Conservation (phyloP, 1,140 invertebrate genomes). For the Harlomillsia oculata region DNA sequence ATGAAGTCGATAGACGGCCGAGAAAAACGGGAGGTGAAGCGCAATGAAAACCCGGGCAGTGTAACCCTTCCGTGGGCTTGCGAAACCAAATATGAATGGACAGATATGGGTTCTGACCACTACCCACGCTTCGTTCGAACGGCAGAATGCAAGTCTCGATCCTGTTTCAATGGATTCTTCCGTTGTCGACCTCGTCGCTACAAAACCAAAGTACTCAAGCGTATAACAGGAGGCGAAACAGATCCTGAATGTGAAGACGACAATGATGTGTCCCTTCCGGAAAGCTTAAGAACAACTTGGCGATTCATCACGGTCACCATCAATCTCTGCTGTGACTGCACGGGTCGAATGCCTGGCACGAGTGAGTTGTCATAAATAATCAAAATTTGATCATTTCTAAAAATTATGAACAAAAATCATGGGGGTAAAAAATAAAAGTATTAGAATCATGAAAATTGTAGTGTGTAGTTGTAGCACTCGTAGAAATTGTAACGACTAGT, state of each 20-base stretch:
- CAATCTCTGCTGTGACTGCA: slow-evolving; percentile 28
- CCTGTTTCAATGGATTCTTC: slow-evolving; percentile 34
- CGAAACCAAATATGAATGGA: slow-evolving; percentile 27
- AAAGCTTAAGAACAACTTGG: slow-evolving; percentile 22
- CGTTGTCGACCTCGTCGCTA: slow-evolving; percentile 32
- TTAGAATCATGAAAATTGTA: neutral
- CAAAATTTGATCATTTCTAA: neutral
- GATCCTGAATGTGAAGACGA: slow-evolving; percentile 32
- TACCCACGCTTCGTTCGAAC: slow-evolving; percentile 34
- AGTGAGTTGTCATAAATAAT: neutral
- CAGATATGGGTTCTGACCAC: slow-evolving; percentile 31
- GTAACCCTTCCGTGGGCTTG: slow-evolving; percentile 32
- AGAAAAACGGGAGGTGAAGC: slow-evolving; percentile 17
- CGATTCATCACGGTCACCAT: slow-evolving; percentile 32
- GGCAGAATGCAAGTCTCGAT: slow-evolving; percentile 29
- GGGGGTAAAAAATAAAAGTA: neutral
- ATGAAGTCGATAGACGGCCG: slow-evolving; percentile 4
- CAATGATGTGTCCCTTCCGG: slow-evolving; percentile 33
- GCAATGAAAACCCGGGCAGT: slow-evolving; percentile 6
- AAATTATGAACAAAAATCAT: neutral
- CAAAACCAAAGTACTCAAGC: slow-evolving; percentile 32
- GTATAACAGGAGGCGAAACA: slow-evolving; percentile 12
- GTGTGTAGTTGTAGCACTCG: neutral
- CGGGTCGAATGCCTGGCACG: slow-evolving; percentile 7
- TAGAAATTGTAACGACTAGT: neutral